Conservation (phyloP, 2,797 vertebrate species). For the Lateolabrax maculatus region DNA sequence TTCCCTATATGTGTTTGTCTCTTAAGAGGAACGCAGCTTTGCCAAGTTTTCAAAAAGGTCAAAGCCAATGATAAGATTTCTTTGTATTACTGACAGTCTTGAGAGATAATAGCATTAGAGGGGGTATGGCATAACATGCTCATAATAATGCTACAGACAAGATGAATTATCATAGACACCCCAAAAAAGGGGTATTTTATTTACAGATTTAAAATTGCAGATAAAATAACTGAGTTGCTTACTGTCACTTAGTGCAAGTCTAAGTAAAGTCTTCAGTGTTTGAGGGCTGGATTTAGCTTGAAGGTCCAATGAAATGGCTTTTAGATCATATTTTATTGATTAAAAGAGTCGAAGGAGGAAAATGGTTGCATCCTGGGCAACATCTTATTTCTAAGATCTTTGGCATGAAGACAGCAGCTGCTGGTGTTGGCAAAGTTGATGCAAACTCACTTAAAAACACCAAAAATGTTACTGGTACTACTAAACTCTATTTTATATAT, state of each 20-base stretch:
- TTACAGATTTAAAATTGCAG: neutral
- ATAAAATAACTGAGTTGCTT: neutral
- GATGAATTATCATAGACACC: neutral
- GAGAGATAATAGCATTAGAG: constrained; percentile 15
- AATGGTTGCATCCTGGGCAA: neutral
- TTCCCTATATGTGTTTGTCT: constrained; percentile 24
- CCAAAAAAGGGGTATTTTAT: neutral
- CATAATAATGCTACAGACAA: constrained; percentile 19
- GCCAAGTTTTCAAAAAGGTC: constrained; percentile 44
- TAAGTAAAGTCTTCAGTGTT: neutral
- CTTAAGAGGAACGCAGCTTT: constrained; percentile 20
- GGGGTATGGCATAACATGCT: neutral
- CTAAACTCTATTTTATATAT: no score
- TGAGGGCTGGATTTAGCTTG: neutral
- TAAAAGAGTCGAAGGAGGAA: neutral
- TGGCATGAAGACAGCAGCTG: neutral
- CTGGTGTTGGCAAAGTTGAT: neutral
- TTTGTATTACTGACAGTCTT: constrained; percentile 31
- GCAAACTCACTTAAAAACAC: neutral
- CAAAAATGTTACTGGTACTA: neutral
- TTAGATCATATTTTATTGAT: no score
- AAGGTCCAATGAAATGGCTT: no score
- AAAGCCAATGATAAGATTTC: constrained; percentile 33
- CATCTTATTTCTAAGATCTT: neutral
- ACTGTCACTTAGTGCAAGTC: neutral